Evolutionary conservation across 2,113 vertebrate genomes (phyloP).

Genomic region (Delphinus delphis): DNA sequence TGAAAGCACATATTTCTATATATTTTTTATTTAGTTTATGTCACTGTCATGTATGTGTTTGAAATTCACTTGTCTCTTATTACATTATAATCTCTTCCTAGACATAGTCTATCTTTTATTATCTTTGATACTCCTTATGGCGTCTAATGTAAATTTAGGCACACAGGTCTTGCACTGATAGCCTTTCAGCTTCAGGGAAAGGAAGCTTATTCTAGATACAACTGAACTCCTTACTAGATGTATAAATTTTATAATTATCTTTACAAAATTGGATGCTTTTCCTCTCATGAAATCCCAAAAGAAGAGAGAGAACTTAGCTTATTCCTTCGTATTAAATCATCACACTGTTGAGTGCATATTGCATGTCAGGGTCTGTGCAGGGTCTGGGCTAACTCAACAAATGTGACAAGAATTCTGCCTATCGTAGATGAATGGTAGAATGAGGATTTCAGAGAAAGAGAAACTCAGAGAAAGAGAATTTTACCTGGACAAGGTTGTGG

Average conservation of each 20-base stretch:
- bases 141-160: background rate
- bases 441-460: slow-evolving; percentile 13
- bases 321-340: background rate
- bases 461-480: background rate
- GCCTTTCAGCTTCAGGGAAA: background rate
- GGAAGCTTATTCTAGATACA: background rate
- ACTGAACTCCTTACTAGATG: background rate
- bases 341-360: background rate
- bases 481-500: background rate
- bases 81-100: background rate
- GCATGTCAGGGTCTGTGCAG: background rate
- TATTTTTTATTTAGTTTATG: background rate
- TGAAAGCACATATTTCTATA: background rate
- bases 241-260: background rate
- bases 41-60: background rate
- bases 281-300: background rate
- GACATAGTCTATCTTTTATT: background rate
- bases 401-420: background rate
- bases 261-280: background rate
- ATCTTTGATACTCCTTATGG: background rate
- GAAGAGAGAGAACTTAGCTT: background rate
- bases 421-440: background rate
- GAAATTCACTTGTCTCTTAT: background rate
- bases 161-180: background rate
- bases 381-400: background rate